Percentiles rank a stretch among this genome's conserved stretches.
Evolutionary conservation across 2,113 vertebrate genomes (phyloP).

Genomic region (Actinemys pallida): DNA sequence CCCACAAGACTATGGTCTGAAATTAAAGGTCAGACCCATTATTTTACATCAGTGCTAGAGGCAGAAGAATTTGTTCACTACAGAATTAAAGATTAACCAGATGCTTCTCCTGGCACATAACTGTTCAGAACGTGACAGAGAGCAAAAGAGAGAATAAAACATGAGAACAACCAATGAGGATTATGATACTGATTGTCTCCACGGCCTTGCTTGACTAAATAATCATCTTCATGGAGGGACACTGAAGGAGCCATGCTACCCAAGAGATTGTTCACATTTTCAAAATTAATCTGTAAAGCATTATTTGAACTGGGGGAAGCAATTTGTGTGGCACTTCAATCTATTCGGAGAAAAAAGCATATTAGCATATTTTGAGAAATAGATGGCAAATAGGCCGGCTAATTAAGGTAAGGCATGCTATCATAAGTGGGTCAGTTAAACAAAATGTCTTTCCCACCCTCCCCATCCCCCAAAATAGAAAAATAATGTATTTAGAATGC

Average conservation of each 20-base stretch:
- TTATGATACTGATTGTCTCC: neutral
- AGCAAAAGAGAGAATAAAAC: neutral
- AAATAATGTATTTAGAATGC: neutral
- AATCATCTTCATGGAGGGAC: neutral
- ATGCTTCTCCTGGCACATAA: slow-evolving; percentile 26
- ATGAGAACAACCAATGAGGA: neutral
- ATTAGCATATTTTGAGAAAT: neutral
- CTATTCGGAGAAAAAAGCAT: neutral
- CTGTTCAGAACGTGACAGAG: slow-evolving; percentile 42
- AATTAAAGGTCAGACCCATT: slow-evolving; percentile 75
- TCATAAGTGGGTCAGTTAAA: neutral
- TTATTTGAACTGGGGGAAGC: neutral
- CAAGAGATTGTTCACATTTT: neutral
- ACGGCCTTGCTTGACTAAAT: neutral
- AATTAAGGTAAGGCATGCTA: neutral
- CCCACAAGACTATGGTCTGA: slow-evolving; percentile 47
- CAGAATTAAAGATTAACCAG: slow-evolving; percentile 68
- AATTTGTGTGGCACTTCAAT: neutral
- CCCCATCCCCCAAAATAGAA: neutral
- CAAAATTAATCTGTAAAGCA: neutral
- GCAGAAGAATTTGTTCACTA: slow-evolving; percentile 62
- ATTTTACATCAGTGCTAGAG: slow-evolving; percentile 63
- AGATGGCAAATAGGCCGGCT: neutral
- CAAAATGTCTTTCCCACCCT: neutral
- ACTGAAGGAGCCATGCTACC: neutral